Conservation (phyloP, 2,113 vertebrate species). For the Dicrurus megarhynchus region DNA sequence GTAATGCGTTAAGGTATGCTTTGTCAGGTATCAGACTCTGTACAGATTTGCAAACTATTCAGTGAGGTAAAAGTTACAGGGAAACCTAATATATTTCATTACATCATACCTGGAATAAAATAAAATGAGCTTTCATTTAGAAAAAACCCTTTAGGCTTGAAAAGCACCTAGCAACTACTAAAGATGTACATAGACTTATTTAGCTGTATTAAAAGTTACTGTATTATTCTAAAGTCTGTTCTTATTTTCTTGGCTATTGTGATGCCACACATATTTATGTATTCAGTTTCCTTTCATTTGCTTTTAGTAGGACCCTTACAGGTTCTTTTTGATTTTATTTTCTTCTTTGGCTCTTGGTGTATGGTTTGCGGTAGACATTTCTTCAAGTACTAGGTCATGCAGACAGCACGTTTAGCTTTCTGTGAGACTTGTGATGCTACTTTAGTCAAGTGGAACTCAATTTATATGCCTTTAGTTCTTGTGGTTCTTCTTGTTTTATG, state of each 20-base stretch:
- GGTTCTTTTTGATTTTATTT: not conserved
- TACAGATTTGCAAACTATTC: not conserved
- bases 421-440: not conserved
- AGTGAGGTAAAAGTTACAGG: not conserved
- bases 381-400: not conserved
- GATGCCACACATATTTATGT: accelerated
- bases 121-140: not conserved
- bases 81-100: not conserved
- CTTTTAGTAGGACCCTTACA: not conserved
- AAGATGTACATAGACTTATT: not conserved
- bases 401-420: not conserved
- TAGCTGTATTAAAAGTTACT: not conserved
- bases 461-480: not conserved
- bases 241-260: not conserved
- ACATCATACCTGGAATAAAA: not conserved
- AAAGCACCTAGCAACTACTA: not conserved
- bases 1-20: not conserved
- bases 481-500: not conserved
- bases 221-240: not conserved
- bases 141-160: not conserved
- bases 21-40: not conserved
- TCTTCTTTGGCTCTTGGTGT: not conserved
- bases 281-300: not conserved
- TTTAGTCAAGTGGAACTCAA: not conserved
- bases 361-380: not conserved